Evolutionary conservation across 1,140 invertebrate species (phyloP), one percentile per base, ranked within the genome.

Genomic region (Pinna nobilis): DNA sequence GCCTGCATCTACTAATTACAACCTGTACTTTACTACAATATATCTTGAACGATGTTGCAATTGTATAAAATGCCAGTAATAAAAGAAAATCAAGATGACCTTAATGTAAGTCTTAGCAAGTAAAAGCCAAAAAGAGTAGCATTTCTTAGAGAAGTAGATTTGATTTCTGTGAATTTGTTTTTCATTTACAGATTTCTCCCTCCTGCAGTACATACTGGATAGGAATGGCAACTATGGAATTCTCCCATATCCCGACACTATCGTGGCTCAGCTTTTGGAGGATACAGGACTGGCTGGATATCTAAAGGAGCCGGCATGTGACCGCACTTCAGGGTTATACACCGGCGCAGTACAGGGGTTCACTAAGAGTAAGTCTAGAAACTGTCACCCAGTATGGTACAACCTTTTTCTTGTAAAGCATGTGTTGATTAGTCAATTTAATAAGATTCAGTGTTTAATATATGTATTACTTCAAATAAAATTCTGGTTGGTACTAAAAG

Each of bases 281-380:
- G 59, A 63, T 18, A 63, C 59, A 23, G 59, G 59, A 9, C n/a
- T 63, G 13, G 37, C 59, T 20, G 35, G 59, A 9, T 63, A 63
- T 18, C 35, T 44, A 20, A 33, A 50, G 47, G 49, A 23, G 18
- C 28, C 44, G 1, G 30, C 30, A 9, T 66, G 63, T 66, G 28
- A 66, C n/a, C 32, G 1, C 15, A 23, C 63, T 4, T 28, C 20
- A 15, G 59, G 59, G 0, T 4, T 47, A 37, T 63, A 63, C 18
- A 37, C 59, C 28, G 59, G 59, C 2, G 59, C 37, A 25, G 39
- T 63, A 0, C 6, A 44, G 13, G 59, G 39, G n/a, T 63, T 32
- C 32, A 63, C 59, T 23, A 41, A 13, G 28, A 7, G 59, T 63
- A 63, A 25, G 37, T 63, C 25, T n/a, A 0, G 13, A 25, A 1